A percentile compares a stretch with the other conserved stretches of the same genome.
These are phyloP conservation scores for Neoitamus cyanurus DNA, from an alignment of 2,888 invertebrate genomes.

Conservation along the genomic window DNA sequence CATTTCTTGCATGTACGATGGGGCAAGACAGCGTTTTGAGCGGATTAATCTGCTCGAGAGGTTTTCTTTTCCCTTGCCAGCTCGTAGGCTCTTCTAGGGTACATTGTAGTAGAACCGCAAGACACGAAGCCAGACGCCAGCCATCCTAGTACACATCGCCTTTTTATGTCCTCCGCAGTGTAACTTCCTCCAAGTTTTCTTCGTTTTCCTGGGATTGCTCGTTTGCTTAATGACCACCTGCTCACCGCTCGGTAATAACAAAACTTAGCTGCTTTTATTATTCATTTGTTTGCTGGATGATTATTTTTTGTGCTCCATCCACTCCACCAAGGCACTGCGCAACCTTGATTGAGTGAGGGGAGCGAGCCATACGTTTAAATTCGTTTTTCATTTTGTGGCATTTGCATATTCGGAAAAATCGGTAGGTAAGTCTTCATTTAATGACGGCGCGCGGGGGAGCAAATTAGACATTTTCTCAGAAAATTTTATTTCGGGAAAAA, in stretches of 20 bases:
- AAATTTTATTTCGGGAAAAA: not conserved
- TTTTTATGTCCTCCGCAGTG: constrained; percentile 4
- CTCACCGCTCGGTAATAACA: constrained; percentile 19
- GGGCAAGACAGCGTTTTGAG: constrained; percentile 13
- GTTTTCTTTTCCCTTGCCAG: constrained; percentile 4
- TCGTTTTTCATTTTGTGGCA: not conserved
- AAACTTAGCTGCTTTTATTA: constrained; percentile 31
- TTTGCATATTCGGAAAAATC: not conserved
- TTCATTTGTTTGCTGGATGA: constrained; percentile 12
- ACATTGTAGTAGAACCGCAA: not conserved
- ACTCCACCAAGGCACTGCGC: not conserved
- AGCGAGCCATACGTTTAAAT: not conserved
- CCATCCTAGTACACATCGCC: not conserved
- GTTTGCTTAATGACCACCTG: constrained; percentile 39
- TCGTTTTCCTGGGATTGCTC: constrained; percentile 12
- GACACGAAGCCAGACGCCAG: constrained; percentile 3
- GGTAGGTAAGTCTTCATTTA: not conserved
- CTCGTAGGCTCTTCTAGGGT: not conserved
- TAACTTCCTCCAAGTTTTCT: constrained; percentile 21
- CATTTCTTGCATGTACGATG: constrained; percentile 27
- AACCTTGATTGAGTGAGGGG: not conserved
- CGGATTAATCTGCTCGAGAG: constrained; percentile 28
- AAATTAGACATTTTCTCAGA: not conserved
- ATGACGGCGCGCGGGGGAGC: not conserved
- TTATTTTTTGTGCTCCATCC: not conserved